These are phyloP conservation scores for Tenthredo notha DNA, from an alignment of 2,888 invertebrate species.

Conservation along the genomic window DNA sequence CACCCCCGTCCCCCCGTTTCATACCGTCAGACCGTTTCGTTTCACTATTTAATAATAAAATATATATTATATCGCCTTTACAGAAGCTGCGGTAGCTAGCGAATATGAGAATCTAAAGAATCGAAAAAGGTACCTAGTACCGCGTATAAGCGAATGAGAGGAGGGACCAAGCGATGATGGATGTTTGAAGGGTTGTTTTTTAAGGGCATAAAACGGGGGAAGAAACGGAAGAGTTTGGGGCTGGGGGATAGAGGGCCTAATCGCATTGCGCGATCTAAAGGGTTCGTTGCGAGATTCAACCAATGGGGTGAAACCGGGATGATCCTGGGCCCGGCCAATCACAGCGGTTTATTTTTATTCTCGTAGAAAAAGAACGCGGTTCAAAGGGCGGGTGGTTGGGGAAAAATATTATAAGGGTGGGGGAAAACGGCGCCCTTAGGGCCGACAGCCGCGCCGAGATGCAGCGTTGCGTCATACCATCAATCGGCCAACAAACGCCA, in stretches of 20 bases:
- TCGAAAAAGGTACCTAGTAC: not conserved
- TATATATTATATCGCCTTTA: not conserved
- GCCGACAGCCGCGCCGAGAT: constrained; percentile 62
- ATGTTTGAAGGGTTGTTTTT: constrained; percentile 75
- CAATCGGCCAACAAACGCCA: constrained; percentile 71
- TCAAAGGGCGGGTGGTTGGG: constrained; percentile 58
- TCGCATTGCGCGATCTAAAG: constrained; percentile 50
- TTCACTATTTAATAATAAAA: constrained; percentile 4
- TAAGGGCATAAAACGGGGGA: constrained; percentile 41
- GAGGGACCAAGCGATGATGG: constrained; percentile 68
- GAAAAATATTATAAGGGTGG: constrained; percentile 38
- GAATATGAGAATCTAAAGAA: constrained; percentile 36
- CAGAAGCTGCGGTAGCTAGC: not conserved
- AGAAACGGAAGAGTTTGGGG: not conserved
- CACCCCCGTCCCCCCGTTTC: not conserved
- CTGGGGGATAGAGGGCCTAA: constrained; percentile 20
- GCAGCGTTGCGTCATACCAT: constrained; percentile 75
- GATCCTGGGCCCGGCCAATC: constrained; percentile 37
- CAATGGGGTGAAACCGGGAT: constrained; percentile 39
- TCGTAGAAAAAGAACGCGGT: constrained; percentile 59
- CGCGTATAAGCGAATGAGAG: constrained; percentile 23
- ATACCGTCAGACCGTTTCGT: constrained; percentile 15
- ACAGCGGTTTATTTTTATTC: constrained; percentile 54
- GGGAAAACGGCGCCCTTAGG: constrained; percentile 69
- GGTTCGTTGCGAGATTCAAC: constrained; percentile 36